Evolutionary conservation across 2,113 vertebrate genomes (phyloP), one percentile per base, ranked within the genome.

Genomic region (Marmota flaviventris): DNA sequence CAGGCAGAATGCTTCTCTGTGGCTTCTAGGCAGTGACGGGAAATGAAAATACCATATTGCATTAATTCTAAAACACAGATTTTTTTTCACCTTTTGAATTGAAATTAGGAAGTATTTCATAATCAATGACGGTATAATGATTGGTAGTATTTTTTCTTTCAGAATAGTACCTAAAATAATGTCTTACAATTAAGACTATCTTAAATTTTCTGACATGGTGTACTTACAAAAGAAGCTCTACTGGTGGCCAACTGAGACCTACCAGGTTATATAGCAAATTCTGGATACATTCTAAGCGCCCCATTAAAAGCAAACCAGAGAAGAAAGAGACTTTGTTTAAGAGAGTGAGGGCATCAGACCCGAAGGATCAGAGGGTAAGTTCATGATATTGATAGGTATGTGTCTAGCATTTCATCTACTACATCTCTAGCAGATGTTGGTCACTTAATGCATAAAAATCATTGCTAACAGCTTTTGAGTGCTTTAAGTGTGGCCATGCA

Each of bases 41-140:
- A 97, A 96, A 81, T 90, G 48, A 72, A 97, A 96, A 94, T 88
- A 77, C 79, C 32, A 3, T 77, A 73, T 94, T 96, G 81, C 45
- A 81, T 85, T 90, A 65, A 69, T 88, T 82, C 45, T 88, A 85
- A 94, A 90, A 78, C 42, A 75, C 0, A 83, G 10, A 37, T 2
- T 53, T 95, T 81, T 45, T 94, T 69, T 70, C 1, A 77, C 4
- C 48, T 29, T 91, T 93, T 94, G n/a, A 82, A 65, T 73, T 93
- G 63, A 95, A 96, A 95, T 86, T 86, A 42, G 45, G 63, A 39
- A 90, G 34, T 51, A 84, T 83, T 78, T 97, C 63, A 72, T n/a
- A 79, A 85, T n/a, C 16, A 65, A 8, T 56, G 65, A 2, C 34
- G 73, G 73, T 81, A 48, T 87, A 89, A 53, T n/a, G 2, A 72